Evolutionary conservation across 2,888 invertebrate genomes (phyloP).

Genomic region (Allygus modestus): DNA sequence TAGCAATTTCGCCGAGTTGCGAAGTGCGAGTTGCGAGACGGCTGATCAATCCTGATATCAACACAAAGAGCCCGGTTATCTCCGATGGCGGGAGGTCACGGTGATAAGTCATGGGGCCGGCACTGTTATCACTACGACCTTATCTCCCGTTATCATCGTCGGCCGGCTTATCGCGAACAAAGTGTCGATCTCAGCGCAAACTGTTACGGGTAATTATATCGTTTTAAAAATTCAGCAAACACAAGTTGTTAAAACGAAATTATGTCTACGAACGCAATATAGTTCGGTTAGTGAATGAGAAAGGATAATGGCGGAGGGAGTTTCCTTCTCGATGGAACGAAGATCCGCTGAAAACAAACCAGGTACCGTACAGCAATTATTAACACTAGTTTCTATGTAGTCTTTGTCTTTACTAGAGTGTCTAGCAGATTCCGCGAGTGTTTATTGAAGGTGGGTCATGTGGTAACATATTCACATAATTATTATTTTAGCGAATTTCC

Average conservation of each 20-base stretch:
- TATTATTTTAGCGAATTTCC: too few relatives aligned
- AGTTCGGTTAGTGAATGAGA: neutral
- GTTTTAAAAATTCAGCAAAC: neutral
- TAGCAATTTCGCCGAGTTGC: too few relatives aligned
- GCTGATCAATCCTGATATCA: slow-evolving; percentile 1
- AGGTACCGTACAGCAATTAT: neutral
- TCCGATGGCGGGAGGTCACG: neutral
- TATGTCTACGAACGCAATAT: too few relatives aligned
- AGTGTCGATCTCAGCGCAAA: neutral
- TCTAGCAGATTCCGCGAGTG: too few relatives aligned
- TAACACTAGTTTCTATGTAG: too few relatives aligned
- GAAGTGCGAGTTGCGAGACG: too few relatives aligned
- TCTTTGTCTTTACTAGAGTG: too few relatives aligned
- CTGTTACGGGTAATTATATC: neutral
- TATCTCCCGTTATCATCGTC: slow-evolving; percentile 3
- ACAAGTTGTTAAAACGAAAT: neutral
- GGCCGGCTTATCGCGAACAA: neutral
- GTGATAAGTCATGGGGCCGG: neutral
- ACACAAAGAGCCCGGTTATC: neutral
- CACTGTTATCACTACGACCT: neutral
- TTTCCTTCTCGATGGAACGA: neutral
- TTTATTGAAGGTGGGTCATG: too few relatives aligned
- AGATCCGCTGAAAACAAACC: neutral
- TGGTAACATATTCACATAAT: too few relatives aligned
- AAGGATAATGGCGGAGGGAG: neutral